Evolutionary conservation across 2,113 vertebrate species (phyloP).

Genomic region (Gyps fulvus): DNA sequence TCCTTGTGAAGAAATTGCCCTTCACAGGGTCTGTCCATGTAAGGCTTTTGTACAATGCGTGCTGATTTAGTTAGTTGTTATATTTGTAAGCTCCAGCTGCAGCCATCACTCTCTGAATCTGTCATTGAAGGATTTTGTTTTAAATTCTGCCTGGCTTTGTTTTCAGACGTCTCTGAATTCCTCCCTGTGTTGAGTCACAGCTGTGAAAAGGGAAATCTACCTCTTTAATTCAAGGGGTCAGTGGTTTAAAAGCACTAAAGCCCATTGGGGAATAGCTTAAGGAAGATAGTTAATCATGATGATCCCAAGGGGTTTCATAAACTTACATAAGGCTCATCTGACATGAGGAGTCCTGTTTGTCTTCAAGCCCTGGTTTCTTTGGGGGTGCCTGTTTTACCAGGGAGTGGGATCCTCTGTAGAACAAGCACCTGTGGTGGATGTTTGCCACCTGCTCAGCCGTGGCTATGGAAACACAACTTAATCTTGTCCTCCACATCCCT

Average conservation of each 20-base stretch:
- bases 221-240: constrained; percentile 45
- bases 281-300: constrained; percentile 25
- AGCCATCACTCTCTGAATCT: constrained; percentile 48
- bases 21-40: not conserved
- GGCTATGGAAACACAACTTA: not conserved
- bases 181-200: constrained; percentile 46
- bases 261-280: not conserved
- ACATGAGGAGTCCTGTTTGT: not conserved
- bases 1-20: not conserved
- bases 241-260: constrained; percentile 51
- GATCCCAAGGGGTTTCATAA: constrained; percentile 9
- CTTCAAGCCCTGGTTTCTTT: not conserved
- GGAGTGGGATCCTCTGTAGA: not conserved
- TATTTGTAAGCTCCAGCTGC: constrained; percentile 54
- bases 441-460: not conserved
- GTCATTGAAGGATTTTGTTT: constrained; percentile 63
- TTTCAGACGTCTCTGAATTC: constrained; percentile 56
- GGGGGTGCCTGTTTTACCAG: not conserved
- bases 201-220: constrained; percentile 56
- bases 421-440: constrained; percentile 30
- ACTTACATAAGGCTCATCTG: not conserved
- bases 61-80: not conserved
- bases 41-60: not conserved
- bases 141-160: constrained; percentile 51
- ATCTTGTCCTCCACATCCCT: not conserved